Percentiles rank a stretch among this genome's conserved stretches.
Evolutionary conservation across 2,888 invertebrate genomes (phyloP).

Genomic region (Parnassius smintheus): DNA sequence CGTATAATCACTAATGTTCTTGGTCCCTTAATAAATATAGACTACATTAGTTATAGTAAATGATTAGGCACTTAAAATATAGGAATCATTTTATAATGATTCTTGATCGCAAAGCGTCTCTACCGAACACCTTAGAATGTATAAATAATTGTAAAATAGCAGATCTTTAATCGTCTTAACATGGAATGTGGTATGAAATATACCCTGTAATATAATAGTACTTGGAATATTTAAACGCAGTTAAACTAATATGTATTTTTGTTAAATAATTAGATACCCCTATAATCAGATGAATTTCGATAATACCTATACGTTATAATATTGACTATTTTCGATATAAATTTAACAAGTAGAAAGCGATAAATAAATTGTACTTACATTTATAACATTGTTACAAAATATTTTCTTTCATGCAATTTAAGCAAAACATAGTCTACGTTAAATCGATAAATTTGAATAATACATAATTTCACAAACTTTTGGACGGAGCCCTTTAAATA

Average conservation of each 20-base stretch:
- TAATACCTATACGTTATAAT: conserved; percentile 14
- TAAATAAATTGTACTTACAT: conserved; percentile 28
- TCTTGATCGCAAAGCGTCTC: conserved; percentile 26
- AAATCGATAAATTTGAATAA: not conserved
- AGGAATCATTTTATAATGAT: conserved; percentile 22
- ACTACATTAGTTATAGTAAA: conserved; percentile 20
- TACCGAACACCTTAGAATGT: conserved; percentile 25
- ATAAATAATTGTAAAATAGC: conserved; percentile 25
- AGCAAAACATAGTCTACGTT: not conserved
- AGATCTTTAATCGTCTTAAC: conserved; percentile 22
- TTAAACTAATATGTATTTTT: conserved; percentile 18
- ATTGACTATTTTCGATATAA: conserved; percentile 20
- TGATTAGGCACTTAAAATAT: conserved; percentile 24
- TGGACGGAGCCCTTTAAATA: conserved; percentile 20
- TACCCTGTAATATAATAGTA: conserved; percentile 29
- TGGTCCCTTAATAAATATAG: conserved; percentile 13
- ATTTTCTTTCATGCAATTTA: conserved; percentile 6
- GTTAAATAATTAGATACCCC: conserved; percentile 17
- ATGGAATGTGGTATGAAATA: conserved; percentile 21
- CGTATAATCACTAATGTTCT: conserved; percentile 9
- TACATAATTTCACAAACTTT: conserved; percentile 11
- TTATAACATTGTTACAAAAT: conserved; percentile 17
- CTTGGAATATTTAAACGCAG: conserved; percentile 29
- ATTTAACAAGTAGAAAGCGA: conserved; percentile 10
- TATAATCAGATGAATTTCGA: conserved; percentile 10